Evolutionary conservation across 2,888 invertebrate genomes (phyloP).

Genomic region (Stegana nigrithorax): DNA sequence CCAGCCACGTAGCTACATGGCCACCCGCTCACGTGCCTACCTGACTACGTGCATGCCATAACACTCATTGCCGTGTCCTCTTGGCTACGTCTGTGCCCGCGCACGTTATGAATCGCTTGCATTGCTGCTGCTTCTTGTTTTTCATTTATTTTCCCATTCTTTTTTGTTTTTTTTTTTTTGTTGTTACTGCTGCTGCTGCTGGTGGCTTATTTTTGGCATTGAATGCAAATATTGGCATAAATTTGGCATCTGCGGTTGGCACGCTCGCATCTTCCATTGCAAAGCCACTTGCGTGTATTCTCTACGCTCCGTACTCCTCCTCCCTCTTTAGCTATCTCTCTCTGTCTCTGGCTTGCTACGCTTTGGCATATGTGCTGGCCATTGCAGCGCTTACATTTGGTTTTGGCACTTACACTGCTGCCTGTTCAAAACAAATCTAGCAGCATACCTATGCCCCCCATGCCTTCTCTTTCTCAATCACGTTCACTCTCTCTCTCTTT

Average conservation of each 20-base stretch:
- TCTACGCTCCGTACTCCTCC: neutral
- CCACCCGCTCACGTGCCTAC: no score
- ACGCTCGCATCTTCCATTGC: neutral
- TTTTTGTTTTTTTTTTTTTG: conserved; percentile 14
- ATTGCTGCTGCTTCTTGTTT: neutral
- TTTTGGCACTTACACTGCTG: neutral
- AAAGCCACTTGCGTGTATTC: neutral
- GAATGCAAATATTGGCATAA: conserved; percentile 61
- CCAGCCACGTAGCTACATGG: no score
- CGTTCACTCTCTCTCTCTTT: neutral
- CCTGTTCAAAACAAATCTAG: neutral
- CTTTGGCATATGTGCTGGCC: neutral
- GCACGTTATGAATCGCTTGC: no score
- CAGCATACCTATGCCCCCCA: neutral
- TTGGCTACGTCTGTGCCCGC: no score
- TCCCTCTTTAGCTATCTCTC: neutral
- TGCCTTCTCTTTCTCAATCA: neutral
- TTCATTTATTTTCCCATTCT: neutral
- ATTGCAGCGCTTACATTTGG: neutral
- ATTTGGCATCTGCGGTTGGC: conserved; percentile 51
- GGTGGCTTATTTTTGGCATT: conserved; percentile 55
- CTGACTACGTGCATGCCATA: neutral
- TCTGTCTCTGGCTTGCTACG: neutral
- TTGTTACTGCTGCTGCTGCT: conserved; percentile 22
- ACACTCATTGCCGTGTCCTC: neutral